phyloP scores from a whole-genome alignment of 2,113 vertebrate genomes.

The Parus major region DNA sequence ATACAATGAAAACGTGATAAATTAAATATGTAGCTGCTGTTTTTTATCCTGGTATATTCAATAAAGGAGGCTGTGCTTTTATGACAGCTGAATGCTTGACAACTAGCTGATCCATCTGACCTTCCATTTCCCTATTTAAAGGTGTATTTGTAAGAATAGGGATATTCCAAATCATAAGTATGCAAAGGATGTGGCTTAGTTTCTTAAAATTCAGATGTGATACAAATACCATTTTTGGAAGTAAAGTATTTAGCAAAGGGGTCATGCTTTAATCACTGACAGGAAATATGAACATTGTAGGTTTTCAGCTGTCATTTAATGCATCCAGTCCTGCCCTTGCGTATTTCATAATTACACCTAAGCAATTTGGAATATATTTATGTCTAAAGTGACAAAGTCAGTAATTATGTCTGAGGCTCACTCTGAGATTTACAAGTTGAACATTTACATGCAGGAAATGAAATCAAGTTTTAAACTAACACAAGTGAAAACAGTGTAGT shows the following conservation, averaged over 20 bases:
- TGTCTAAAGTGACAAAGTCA: conserved; percentile 59
- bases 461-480: conserved; percentile 41
- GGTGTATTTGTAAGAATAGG: background rate
- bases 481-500: conserved; percentile 32
- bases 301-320: conserved; percentile 54
- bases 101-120: background rate
- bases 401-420: conserved; percentile 36
- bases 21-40: background rate
- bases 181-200: background rate
- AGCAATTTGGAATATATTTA: conserved; percentile 61
- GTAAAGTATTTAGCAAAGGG: conserved; percentile 3
- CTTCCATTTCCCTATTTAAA: background rate
- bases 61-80: background rate
- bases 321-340: conserved; percentile 44
- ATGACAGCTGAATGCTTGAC: background rate
- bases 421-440: conserved; percentile 49
- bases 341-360: conserved; percentile 60
- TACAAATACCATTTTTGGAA: background rate
- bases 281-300: conserved; percentile 28
- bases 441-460: conserved; percentile 45
- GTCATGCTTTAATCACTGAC: conserved; percentile 44
- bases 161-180: background rate
- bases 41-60: background rate
- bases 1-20: background rate
- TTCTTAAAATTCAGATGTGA: background rate